Evolutionary conservation across 2,888 invertebrate species (phyloP).

Genomic region (Lathronympha strigana): DNA sequence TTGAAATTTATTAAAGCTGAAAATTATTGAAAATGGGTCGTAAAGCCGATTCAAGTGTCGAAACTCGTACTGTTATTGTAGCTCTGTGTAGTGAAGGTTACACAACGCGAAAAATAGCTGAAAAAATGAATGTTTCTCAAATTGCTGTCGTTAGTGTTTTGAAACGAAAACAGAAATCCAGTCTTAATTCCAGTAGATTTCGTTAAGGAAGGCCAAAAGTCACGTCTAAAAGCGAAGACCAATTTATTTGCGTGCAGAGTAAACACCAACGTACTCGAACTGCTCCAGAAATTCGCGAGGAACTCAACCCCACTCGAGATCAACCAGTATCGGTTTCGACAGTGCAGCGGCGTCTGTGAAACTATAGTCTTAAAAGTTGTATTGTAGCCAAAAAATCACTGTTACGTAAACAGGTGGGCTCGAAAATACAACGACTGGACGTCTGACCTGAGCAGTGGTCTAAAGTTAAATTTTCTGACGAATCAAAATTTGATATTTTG

Average conservation of each 20-base stretch:
- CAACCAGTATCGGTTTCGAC: constrained; percentile 16
- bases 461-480: constrained; percentile 11
- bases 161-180: constrained; percentile 7
- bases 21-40: constrained; percentile 26
- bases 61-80: constrained; percentile 25
- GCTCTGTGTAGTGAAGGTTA: constrained; percentile 13
- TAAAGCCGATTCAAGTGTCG: constrained; percentile 20
- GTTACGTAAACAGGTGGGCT: not conserved
- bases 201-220: not conserved
- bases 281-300: constrained; percentile 18
- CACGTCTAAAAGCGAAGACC: constrained; percentile 6
- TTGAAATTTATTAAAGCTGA: constrained; percentile 15
- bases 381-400: constrained; percentile 1
- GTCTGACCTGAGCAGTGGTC: not conserved
- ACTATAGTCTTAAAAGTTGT: not conserved
- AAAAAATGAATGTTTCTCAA: constrained; percentile 16
- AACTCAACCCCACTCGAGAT: constrained; percentile 14
- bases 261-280: constrained; percentile 2
- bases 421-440: not conserved
- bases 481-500: not conserved
- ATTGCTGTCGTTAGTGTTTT: constrained; percentile 5
- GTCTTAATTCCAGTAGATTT: not conserved
- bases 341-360: constrained; percentile 11
- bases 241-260: constrained; percentile 3
- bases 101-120: constrained; percentile 8